phyloP scores from a whole-genome alignment of 2,888 invertebrate species.

The Andrena trimmerana region DNA sequence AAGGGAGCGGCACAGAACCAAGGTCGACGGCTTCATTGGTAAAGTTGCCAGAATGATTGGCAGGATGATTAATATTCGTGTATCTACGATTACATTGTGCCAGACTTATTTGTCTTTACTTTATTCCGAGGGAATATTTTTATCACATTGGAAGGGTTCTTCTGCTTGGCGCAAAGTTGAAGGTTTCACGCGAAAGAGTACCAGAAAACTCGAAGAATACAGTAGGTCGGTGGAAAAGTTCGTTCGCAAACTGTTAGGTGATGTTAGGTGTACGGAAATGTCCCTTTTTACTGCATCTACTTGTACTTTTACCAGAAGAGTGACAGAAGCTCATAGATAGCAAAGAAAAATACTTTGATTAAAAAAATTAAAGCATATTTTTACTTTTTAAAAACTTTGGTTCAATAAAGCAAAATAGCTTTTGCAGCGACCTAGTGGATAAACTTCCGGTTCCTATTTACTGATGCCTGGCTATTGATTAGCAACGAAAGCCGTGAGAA shows the following conservation, averaged over 20 bases:
- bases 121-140: not conserved
- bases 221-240: too few species aligned
- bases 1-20: slow-evolving; percentile 55
- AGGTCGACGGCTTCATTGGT: slow-evolving; percentile 51
- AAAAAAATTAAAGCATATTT: too few species aligned
- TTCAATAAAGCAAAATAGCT: too few species aligned
- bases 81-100: not conserved
- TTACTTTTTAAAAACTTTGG: too few species aligned
- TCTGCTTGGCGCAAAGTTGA: not conserved
- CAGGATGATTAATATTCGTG: not conserved
- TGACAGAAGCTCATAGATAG: too few species aligned
- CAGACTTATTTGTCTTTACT: not conserved
- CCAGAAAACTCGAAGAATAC: not conserved
- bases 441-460: not conserved
- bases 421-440: too few species aligned
- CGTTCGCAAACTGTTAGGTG: too few species aligned
- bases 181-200: not conserved
- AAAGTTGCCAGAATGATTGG: slow-evolving; percentile 16
- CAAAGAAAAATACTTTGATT: too few species aligned
- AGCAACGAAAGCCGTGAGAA: not conserved
- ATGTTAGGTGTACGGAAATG: too few species aligned
- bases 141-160: not conserved
- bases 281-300: too few species aligned
- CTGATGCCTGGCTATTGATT: not conserved
- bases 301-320: too few species aligned